Evolutionary conservation across 2,113 vertebrate species (phyloP).

Genomic region (Uria aalge): DNA sequence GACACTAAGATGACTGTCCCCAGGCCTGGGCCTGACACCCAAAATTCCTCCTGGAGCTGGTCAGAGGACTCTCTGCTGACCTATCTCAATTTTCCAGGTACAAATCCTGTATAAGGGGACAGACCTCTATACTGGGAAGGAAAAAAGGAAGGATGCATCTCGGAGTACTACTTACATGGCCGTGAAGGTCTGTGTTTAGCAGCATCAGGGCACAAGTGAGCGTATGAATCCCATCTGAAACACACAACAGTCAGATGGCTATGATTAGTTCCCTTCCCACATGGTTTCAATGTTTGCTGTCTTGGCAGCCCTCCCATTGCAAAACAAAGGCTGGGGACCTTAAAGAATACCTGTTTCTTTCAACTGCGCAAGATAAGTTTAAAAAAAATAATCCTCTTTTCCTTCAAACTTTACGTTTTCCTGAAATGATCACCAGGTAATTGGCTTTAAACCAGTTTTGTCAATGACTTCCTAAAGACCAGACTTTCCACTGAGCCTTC

Average conservation of each 20-base stretch:
- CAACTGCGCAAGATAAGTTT: background rate
- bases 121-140: background rate
- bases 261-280: background rate
- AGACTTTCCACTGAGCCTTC: background rate
- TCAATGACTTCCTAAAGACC: background rate
- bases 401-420: background rate
- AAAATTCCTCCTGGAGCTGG: background rate
- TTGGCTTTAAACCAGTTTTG: background rate
- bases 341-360: background rate
- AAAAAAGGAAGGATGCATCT: background rate
- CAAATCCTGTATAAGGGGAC: background rate
- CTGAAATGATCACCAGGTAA: background rate
- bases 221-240: conserved; percentile 80
- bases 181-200: conserved; percentile 81
- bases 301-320: background rate
- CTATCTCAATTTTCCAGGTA: background rate
- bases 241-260: background rate
- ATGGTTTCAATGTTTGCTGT: background rate
- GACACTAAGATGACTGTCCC: background rate
- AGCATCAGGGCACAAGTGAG: conserved; percentile 84
- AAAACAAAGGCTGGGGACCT: background rate
- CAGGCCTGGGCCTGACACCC: background rate
- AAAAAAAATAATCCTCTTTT: background rate
- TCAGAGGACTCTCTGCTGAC: background rate
- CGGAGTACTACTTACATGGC: conserved; percentile 73